A percentile compares a stretch with the other conserved stretches of the same genome.
These are phyloP conservation scores for Stichopus horrens DNA, from an alignment of 53 echinoderm and acorn worm genomes.

Conservation along the genomic window DNA sequence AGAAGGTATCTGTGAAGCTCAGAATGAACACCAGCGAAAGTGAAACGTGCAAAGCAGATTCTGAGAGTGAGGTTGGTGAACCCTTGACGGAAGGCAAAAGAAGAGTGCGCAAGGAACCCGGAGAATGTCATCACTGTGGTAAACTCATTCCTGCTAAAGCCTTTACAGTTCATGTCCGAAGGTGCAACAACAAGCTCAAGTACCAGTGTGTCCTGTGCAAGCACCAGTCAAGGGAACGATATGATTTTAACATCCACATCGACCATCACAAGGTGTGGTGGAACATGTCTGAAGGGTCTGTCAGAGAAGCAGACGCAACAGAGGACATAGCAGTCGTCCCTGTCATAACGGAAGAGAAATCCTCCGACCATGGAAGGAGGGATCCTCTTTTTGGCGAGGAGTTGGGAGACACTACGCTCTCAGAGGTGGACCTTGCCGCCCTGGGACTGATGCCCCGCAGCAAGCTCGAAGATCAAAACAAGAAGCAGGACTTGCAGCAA, in stretches of 20 bases:
- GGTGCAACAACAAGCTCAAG: constrained; percentile 73
- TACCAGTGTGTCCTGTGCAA: constrained; percentile 78
- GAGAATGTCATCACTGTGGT: constrained; percentile 59
- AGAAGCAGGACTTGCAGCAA: neutral
- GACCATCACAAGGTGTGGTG: constrained; percentile 94
- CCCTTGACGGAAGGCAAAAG: neutral
- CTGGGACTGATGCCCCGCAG: constrained; percentile 62
- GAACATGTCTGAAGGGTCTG: constrained; percentile 31
- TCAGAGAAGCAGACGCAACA: neutral
- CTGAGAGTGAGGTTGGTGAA: neutral
- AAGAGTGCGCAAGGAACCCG: neutral
- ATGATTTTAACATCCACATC: constrained; percentile 81
- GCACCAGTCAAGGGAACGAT: constrained; percentile 83
- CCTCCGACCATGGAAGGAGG: neutral
- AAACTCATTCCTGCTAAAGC: constrained; percentile 44
- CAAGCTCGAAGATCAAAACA: constrained; percentile 29
- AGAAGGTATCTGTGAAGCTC: constrained; percentile 18
- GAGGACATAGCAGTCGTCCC: constrained; percentile 15
- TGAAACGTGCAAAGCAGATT: neutral
- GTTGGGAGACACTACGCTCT: constrained; percentile 43
- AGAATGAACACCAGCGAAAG: constrained; percentile 14
- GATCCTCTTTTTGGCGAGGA: constrained; percentile 15
- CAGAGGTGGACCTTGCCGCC: constrained; percentile 56
- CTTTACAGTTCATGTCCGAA: constrained; percentile 66
- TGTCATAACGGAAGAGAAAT: constrained; percentile 10